Base-by-base conservation (phyloP, 2,888 invertebrate species). In the Macropis europaea region DNA sequence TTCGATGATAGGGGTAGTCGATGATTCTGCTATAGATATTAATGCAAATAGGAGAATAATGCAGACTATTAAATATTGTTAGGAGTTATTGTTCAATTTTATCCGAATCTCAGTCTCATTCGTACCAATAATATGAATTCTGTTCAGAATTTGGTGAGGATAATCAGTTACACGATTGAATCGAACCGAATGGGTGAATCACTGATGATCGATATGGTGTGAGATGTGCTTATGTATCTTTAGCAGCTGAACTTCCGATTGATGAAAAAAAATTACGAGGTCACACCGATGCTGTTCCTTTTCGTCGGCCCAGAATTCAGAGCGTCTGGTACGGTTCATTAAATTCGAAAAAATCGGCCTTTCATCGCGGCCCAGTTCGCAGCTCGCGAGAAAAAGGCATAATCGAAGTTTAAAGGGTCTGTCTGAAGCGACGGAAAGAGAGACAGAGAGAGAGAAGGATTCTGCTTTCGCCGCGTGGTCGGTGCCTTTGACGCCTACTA, bases 401-500 rank as follows among this genome's bases (percentile, higher is more conserved):
- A 62, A 75, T 72, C 81, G 67, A 62, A 56, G 67, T 77, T 81
- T 79, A 79, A 78, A 81, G 78, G 74, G 75, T 69, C 19, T 67
- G 15, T 17, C 30, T 28, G 30, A 59, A 69, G 28, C 42, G 68
- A 76, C n/a, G n/a, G n/a, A n/a, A n/a, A n/a, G n/a, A n/a, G n/a
- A n/a, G n/a, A n/a, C n/a, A n/a, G n/a, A n/a, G n/a, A n/a, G n/a
- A 76, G 76, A 73, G 68, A 70, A 48, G 56, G 70, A 56, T 43
- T 70, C 72, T 36, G 67, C 81, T 76, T 64, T 68, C 76, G 76
- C 60, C 63, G 45, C 81, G 69, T 76, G 63, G 73, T 83, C 82
- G 84, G 82, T 75, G 67, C 83, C 81, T 79, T 83, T 84, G 84
- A 84, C 84, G 83, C 81, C 81, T 83, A 82, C 84, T 84, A 84